These are phyloP conservation scores for Tenrec ecaudatus DNA, from an alignment of 2,113 vertebrate species.

Conservation along the genomic window DNA sequence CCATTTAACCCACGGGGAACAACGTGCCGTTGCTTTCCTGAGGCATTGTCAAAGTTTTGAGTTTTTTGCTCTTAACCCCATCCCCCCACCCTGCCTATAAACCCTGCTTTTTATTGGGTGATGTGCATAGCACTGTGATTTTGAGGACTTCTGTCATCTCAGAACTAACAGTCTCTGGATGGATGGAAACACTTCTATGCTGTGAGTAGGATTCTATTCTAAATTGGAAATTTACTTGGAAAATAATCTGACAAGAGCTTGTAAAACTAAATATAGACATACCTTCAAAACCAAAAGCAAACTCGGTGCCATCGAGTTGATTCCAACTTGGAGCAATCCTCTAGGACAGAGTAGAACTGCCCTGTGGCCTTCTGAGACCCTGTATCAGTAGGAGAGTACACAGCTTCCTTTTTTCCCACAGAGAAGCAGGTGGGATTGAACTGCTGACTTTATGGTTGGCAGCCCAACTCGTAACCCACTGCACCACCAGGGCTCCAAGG, in stretches of 20 bases:
- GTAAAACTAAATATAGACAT: not conserved
- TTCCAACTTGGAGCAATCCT: no score
- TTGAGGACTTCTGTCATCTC: not conserved
- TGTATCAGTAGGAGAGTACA: no score
- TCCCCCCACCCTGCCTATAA: not conserved
- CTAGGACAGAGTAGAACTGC: no score
- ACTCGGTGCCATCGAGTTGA: no score
- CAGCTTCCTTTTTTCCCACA: no score
- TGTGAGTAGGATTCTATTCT: constrained; percentile 1
- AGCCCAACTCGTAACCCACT: no score
- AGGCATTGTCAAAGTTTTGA: not conserved
- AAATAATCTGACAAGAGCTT: constrained; percentile 22
- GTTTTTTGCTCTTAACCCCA: not conserved
- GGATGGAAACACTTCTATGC: not conserved
- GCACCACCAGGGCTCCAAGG: not conserved
- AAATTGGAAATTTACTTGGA: not conserved
- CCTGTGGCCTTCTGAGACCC: no score
- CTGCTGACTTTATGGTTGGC: no score
- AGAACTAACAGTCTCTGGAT: not conserved
- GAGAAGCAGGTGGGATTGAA: no score
- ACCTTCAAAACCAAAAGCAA: not conserved
- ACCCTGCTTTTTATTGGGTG: not conserved
- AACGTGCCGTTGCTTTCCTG: not conserved
- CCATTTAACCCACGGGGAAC: not conserved
- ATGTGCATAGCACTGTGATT: not conserved